Evolutionary conservation across 2,888 invertebrate genomes (phyloP), one percentile per base, ranked within the genome.

Genomic region (Cabera pusaria): DNA sequence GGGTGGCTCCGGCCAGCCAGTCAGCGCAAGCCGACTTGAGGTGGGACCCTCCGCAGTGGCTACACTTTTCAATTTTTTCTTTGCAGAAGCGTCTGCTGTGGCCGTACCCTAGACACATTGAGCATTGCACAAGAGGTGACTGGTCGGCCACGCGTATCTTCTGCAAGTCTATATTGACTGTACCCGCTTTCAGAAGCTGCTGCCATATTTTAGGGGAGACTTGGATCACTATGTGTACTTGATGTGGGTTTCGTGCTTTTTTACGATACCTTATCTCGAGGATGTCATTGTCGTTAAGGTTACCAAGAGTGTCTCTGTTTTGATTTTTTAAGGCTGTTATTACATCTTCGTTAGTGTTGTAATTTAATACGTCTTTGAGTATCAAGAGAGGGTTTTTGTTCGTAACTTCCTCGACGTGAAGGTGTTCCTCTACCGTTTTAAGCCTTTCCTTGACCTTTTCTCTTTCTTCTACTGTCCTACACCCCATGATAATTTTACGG

Each of bases 121-220:
- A n/a, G n/a, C n/a, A n/a, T n/a, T n/a, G n/a, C n/a, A n/a, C n/a
- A n/a, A n/a, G n/a, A n/a, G n/a, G n/a, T n/a, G n/a, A n/a, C n/a
- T n/a, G n/a, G n/a, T n/a, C n/a, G n/a, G n/a, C n/a, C n/a, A n/a
- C n/a, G n/a, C n/a, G n/a, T n/a, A n/a, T n/a, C n/a, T 44, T 20
- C 10, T 53, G 48, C 0, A 54, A 23, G n/a, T 48, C 53, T 1
- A 58, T 33, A 33, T 46, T 29, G 0, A 53, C 10, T 2, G 27
- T 36, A 1, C 34, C 53, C 1, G 39, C 45, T 1, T 38, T 25
- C 2, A 17, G 8, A 5, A 35, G 0, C 0, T 12, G 2, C 6
- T 12, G 9, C 46, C 46, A 47, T 0, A 47, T 5, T 2, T 1
- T 6, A 1, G 46, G 39, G 2, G 46, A 36, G 5, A 39, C 36